These are phyloP conservation scores for Orchesella cincta DNA, from an alignment of 1,140 invertebrate genomes.

Conservation along the genomic window DNA sequence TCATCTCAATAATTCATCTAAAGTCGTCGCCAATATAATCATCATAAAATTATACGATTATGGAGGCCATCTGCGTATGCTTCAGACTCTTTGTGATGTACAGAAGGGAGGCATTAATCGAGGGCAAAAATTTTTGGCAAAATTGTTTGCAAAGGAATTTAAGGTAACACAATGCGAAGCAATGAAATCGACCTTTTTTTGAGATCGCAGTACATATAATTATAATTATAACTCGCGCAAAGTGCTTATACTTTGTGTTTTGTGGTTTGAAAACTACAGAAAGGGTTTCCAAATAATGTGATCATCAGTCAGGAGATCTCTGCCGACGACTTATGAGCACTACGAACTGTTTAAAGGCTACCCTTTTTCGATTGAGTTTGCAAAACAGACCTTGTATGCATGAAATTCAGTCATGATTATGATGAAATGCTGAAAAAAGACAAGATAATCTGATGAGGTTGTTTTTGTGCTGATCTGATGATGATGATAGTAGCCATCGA, in stretches of 20 bases:
- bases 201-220: background rate
- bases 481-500: background rate
- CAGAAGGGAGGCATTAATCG: background rate
- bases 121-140: conserved; percentile 1
- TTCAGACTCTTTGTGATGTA: background rate
- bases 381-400: background rate
- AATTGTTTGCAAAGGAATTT: conserved; percentile 22
- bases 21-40: conserved; percentile 21
- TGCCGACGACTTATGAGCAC: background rate
- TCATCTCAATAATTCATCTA: background rate
- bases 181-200: conserved; percentile 3
- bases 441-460: no score
- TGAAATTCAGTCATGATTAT: background rate
- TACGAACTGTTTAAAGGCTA: conserved; percentile 15
- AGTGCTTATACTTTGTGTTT: background rate
- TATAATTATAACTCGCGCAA: conserved; percentile 17
- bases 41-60: conserved; percentile 11
- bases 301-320: conserved; percentile 8
- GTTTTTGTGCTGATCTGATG: background rate
- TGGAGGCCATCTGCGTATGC: conserved; percentile 12
- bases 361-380: background rate
- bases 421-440: background rate
- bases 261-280: conserved; percentile 6
- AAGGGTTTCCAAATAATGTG: conserved; percentile 27
- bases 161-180: background rate